phyloP scores from a whole-genome alignment of 2,888 invertebrate genomes.

The Auanema freiburgensis region DNA sequence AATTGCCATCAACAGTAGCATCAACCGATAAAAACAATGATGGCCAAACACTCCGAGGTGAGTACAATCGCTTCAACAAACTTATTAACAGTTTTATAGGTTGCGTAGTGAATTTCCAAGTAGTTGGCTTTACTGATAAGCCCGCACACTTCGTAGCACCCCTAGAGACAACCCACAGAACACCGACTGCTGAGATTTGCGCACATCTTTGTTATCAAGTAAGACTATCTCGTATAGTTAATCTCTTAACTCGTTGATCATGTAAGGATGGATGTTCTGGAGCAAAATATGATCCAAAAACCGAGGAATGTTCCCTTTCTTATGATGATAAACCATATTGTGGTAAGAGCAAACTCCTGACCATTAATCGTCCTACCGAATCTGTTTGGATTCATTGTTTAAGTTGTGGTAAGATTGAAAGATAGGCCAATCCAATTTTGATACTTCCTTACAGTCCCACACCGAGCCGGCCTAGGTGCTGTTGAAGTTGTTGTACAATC shows the following conservation, averaged over 20 bases:
- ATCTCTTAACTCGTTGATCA: not conserved
- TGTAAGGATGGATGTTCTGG: slow-evolving; percentile 55
- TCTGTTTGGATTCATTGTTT: slow-evolving; percentile 54
- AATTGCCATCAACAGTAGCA: not conserved
- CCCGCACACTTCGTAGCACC: slow-evolving; percentile 42
- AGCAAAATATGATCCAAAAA: slow-evolving; percentile 43
- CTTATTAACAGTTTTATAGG: slow-evolving; percentile 21
- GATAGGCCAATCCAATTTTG: not conserved
- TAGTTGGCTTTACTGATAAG: slow-evolving; percentile 39
- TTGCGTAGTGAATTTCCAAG: slow-evolving; percentile 52
- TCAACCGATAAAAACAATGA: not conserved
- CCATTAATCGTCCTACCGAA: slow-evolving; percentile 26
- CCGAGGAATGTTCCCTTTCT: slow-evolving; percentile 42
- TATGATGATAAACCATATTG: slow-evolving; percentile 53
- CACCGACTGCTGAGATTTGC: slow-evolving; percentile 46
- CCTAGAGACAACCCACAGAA: slow-evolving; percentile 39
- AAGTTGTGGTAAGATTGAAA: slow-evolving; percentile 38
- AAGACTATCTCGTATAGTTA: not conserved
- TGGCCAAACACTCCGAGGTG: no score
- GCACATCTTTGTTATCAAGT: slow-evolving; percentile 54
- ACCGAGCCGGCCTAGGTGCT: slow-evolving; percentile 23
- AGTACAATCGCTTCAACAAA: no score
- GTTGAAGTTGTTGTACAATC: slow-evolving; percentile 7
- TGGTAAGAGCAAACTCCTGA: slow-evolving; percentile 31
- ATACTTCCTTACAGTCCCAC: slow-evolving; percentile 28